phyloP scores from a whole-genome alignment of 2,888 invertebrate species.

The Scelioninae gen. 1 region DNA sequence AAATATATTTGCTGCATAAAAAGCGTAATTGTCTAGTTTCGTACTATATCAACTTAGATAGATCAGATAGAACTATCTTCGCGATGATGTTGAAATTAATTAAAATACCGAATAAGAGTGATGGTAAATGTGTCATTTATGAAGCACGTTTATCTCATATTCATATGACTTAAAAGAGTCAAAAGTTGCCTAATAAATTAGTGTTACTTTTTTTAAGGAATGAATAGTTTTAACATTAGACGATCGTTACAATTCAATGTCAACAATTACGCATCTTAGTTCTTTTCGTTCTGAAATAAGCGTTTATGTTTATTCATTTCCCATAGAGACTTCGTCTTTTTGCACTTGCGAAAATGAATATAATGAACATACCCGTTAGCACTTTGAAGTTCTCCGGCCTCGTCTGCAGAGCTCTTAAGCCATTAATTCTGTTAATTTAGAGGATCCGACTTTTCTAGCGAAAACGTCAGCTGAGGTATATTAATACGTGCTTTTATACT shows the following conservation, averaged over 20 bases:
- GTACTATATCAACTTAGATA: too few species aligned
- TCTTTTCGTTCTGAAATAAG: conserved; percentile 46
- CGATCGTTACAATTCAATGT: conserved; percentile 26
- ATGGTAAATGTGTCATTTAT: conserved; percentile 31
- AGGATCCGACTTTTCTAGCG: conserved; percentile 70
- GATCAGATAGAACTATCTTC: too few species aligned
- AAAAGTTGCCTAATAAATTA: conserved; percentile 50
- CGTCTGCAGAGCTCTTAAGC: too few species aligned
- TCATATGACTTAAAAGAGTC: conserved; percentile 46
- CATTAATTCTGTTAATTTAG: too few species aligned
- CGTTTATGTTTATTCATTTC: conserved; percentile 64
- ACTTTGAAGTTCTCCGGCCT: too few species aligned
- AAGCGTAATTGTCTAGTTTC: too few species aligned
- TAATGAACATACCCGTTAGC: too few species aligned
- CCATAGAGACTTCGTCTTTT: conserved; percentile 48
- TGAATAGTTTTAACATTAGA: conserved; percentile 10
- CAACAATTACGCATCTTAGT: conserved; percentile 36
- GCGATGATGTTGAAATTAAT: conserved; percentile 24
- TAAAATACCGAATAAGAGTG: conserved; percentile 33
- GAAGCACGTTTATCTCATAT: conserved; percentile 1
- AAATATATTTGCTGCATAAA: too few species aligned
- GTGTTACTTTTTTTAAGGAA: conserved; percentile 50
- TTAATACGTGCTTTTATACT: conserved; percentile 70
- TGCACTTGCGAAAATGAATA: too few species aligned
- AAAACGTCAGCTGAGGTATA: conserved; percentile 70